These are phyloP conservation scores for Cyclophora albipunctata DNA, from an alignment of 2,888 invertebrate species.

Conservation along the genomic window DNA sequence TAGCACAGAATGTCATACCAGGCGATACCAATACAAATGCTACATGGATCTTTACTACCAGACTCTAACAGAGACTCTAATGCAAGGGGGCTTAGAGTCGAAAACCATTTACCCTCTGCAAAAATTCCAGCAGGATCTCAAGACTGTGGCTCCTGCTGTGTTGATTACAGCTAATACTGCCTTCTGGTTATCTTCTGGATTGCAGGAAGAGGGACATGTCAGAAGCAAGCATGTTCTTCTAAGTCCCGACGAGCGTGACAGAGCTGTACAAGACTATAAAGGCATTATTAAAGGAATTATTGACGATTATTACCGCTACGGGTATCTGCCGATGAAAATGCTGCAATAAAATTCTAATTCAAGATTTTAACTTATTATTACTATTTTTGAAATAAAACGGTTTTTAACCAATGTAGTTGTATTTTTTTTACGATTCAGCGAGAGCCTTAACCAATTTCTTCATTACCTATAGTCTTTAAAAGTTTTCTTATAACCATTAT, in stretches of 20 bases:
- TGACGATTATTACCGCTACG: slow-evolving; percentile 45
- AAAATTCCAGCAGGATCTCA: slow-evolving; percentile 46
- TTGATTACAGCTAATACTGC: slow-evolving; percentile 59
- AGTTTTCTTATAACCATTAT: background rate
- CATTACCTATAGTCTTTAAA: no score
- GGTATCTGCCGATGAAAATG: slow-evolving; percentile 24
- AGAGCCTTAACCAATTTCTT: no score
- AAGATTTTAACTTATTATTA: no score
- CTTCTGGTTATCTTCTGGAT: slow-evolving; percentile 52
- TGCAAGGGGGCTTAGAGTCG: slow-evolving; percentile 25
- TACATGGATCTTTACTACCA: slow-evolving; percentile 46
- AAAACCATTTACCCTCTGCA: slow-evolving; percentile 34
- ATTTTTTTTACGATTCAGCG: no score
- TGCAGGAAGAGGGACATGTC: slow-evolving; percentile 62
- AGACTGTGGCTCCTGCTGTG: slow-evolving; percentile 47
- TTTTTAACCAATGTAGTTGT: no score
- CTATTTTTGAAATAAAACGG: no score
- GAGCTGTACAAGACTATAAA: slow-evolving; percentile 41
- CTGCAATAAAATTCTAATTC: no score
- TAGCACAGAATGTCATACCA: slow-evolving; percentile 40
- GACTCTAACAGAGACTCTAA: slow-evolving; percentile 33
- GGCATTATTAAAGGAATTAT: slow-evolving; percentile 41
- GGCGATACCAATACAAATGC: slow-evolving; percentile 31
- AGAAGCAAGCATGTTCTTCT: slow-evolving; percentile 42
- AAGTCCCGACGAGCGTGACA: slow-evolving; percentile 36